A percentile compares a stretch with the other conserved stretches of the same genome.
phyloP scores from a whole-genome alignment of 2,113 vertebrate genomes.

The Mesembrinibis cayennensis region DNA sequence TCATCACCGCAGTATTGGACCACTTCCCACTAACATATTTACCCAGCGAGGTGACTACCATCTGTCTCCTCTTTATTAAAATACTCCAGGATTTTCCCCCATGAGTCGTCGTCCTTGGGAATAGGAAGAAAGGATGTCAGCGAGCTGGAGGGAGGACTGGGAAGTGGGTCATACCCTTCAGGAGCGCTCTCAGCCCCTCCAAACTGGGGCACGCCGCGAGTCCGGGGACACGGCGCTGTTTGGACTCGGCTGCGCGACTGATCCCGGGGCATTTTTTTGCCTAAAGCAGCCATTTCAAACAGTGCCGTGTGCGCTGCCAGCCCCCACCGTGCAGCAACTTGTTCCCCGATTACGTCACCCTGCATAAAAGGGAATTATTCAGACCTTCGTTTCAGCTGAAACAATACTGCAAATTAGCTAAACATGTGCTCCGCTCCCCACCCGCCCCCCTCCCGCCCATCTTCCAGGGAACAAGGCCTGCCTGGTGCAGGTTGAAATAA shows the following conservation, averaged over 20 bases:
- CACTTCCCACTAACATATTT: neutral
- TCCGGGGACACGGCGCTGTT: neutral
- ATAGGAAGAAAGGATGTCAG: conserved; percentile 39
- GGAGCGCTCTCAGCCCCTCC: conserved; percentile 19
- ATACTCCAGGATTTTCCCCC: conserved; percentile 44
- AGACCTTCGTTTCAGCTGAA: conserved; percentile 55
- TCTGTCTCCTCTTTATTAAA: conserved; percentile 52
- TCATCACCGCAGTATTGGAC: neutral
- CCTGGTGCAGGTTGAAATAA: neutral
- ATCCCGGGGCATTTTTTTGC: neutral
- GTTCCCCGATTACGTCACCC: conserved; percentile 51
- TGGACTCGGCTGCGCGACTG: neutral
- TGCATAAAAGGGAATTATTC: conserved; percentile 62
- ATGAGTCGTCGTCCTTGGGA: conserved; percentile 4
- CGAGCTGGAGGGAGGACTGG: conserved; percentile 6
- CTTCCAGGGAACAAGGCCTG: neutral
- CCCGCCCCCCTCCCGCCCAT: neutral
- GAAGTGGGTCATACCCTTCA: conserved; percentile 55
- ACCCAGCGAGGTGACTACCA: conserved; percentile 32
- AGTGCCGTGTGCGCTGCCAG: neutral
- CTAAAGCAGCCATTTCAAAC: neutral
- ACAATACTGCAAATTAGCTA: conserved; percentile 56
- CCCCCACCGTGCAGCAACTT: conserved; percentile 33
- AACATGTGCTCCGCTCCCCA: neutral
- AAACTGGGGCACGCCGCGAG: conserved; percentile 12